phyloP scores from a whole-genome alignment of 2,888 invertebrate species.

The Autographa gamma region DNA sequence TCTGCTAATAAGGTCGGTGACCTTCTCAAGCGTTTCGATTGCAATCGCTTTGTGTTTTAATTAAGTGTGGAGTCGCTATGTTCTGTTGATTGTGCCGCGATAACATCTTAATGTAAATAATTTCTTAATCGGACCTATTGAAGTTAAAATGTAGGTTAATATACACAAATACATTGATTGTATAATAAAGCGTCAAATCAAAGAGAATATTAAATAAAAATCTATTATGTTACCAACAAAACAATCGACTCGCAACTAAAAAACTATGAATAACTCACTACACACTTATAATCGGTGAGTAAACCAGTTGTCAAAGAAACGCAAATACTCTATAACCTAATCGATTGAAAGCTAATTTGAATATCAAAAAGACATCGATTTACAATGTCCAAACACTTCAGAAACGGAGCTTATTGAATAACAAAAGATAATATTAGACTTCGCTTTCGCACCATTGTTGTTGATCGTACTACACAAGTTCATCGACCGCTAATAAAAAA shows the following conservation, averaged over 20 bases:
- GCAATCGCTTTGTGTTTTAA: constrained; percentile 60
- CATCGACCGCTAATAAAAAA: constrained; percentile 76
- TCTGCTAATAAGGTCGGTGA: constrained; percentile 75
- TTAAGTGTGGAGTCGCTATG: constrained; percentile 47
- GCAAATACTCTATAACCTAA: constrained; percentile 29
- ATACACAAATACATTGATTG: neutral
- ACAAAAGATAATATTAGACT: constrained; percentile 62
- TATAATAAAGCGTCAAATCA: neutral
- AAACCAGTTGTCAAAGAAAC: constrained; percentile 20
- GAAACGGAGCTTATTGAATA: constrained; percentile 52
- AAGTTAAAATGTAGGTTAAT: constrained; percentile 30
- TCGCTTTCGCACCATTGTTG: constrained; percentile 65
- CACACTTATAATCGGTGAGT: neutral
- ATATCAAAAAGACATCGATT: constrained; percentile 59
- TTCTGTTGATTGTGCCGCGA: constrained; percentile 46
- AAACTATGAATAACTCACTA: neutral
- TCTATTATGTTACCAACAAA: neutral
- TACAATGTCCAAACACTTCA: constrained; percentile 50
- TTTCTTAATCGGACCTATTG: constrained; percentile 44
- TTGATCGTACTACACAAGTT: constrained; percentile 74
- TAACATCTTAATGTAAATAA: constrained; percentile 60
- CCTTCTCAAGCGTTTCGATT: constrained; percentile 61
- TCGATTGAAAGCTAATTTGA: constrained; percentile 51
- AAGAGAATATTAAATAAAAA: neutral
- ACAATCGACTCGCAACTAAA: neutral